phyloP scores from a whole-genome alignment of 2,113 vertebrate species.

The Myotis brandtii region DNA sequence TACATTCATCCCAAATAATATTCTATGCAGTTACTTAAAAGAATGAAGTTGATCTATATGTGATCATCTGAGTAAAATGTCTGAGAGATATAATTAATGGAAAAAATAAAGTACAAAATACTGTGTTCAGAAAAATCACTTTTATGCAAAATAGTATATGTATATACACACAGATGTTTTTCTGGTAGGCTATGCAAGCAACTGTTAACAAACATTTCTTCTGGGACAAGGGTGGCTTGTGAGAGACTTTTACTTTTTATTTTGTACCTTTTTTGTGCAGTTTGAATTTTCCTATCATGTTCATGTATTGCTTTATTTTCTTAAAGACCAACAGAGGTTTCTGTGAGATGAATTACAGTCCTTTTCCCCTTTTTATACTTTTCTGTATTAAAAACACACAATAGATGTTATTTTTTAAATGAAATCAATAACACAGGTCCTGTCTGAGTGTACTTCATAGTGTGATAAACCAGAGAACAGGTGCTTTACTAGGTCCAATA shows the following conservation, averaged over 20 bases:
- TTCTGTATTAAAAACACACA: constrained; percentile 63
- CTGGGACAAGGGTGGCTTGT: not conserved
- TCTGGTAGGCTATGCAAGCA: not conserved
- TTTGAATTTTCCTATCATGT: constrained; percentile 50
- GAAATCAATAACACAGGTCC: constrained; percentile 51
- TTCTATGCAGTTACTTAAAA: not conserved
- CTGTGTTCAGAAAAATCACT: constrained; percentile 11
- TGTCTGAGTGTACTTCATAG: constrained; percentile 53
- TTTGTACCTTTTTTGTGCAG: constrained; percentile 30
- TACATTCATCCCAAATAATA: constrained; percentile 26
- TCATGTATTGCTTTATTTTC: constrained; percentile 53
- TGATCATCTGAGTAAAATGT: not conserved
- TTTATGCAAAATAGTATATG: not conserved
- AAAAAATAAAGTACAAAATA: constrained; percentile 6
- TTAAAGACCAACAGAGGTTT: constrained; percentile 56
- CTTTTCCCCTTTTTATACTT: constrained; percentile 4
- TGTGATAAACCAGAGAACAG: constrained; percentile 55
- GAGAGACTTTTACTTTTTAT: constrained; percentile 54
- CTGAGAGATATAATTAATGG: constrained; percentile 15
- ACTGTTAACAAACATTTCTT: constrained; percentile 27
- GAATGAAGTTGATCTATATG: not conserved
- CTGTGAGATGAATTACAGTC: constrained; percentile 41
- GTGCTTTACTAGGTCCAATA: constrained; percentile 52
- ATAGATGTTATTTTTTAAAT: constrained; percentile 63
- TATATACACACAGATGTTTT: constrained; percentile 6